Evolutionary conservation across 1,140 invertebrate species (phyloP).

Genomic region (Bilobella aurantiaca): DNA sequence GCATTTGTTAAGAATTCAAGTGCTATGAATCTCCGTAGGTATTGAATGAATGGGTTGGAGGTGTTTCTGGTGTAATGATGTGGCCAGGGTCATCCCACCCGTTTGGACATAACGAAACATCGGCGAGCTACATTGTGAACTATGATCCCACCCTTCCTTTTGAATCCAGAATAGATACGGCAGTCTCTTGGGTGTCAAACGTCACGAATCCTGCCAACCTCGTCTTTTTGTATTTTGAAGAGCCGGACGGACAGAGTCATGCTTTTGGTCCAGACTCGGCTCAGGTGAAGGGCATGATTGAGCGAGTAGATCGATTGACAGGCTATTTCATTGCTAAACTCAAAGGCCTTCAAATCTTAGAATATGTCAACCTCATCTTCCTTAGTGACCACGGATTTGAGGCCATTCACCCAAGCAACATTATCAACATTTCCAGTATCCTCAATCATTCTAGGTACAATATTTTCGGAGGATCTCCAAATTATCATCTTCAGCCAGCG

Average conservation of each 20-base stretch:
- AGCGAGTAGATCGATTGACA: conserved; percentile 48
- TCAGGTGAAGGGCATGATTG: conserved; percentile 44
- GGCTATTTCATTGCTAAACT: conserved; percentile 49
- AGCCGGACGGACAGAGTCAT: conserved; percentile 55
- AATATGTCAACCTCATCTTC: conserved; percentile 55
- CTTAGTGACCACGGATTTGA: conserved; percentile 67
- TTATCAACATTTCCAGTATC: conserved; percentile 51
- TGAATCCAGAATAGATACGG: conserved; percentile 47
- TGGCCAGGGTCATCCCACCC: conserved; percentile 24
- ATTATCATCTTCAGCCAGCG: conserved; percentile 48
- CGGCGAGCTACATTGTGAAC: background rate
- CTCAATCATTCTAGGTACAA: conserved; percentile 45
- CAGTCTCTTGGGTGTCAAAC: conserved; percentile 56
- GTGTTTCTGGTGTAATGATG: conserved; percentile 51
- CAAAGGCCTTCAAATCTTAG: conserved; percentile 41
- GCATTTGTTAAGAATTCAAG: background rate
- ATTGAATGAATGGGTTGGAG: conserved; percentile 45
- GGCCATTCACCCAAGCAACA: conserved; percentile 42
- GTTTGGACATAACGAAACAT: background rate
- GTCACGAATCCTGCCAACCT: conserved; percentile 49
- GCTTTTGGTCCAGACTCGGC: conserved; percentile 42
- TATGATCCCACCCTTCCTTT: conserved; percentile 41
- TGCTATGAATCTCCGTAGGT: conserved; percentile 40
- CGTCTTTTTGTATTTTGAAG: conserved; percentile 59
- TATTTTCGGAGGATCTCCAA: conserved; percentile 42